Evolutionary conservation across 2,888 invertebrate species (phyloP), one percentile per base, ranked within the genome.

Genomic region (Tetragonisca angustula): DNA sequence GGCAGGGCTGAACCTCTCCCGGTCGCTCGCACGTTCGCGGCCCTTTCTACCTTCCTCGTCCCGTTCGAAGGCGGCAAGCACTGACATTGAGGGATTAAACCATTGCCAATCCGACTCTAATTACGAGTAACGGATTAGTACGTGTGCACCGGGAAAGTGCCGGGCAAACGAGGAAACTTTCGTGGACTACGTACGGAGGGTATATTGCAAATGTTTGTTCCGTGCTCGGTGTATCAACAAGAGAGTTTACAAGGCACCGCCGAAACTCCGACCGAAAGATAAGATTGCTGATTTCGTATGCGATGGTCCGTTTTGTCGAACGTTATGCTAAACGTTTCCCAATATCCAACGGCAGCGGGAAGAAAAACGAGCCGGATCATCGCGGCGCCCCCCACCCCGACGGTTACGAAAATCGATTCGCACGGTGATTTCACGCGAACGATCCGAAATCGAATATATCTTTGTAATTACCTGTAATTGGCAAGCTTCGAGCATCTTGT

Each of bases 21-120:
- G 36, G 62, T 77, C 43, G 36, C n/a, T n/a, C n/a, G 36, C 36
- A n/a, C 64, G 32, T 62, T 32, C 62, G 32, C 32, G 19, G 36
- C 5, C 68, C 78, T 32, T 52, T 6, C 62, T 19, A 73, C 32
- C 52, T 68, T 54, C 67, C 75, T 71, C 56, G 75, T 81, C 54
- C 75, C 75, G 71, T 68, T 74, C 81, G 68, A 77, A 81, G 56
- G 64, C 83, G 72, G 81, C 82, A 59, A 79, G 79, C 88, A 89
- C 86, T 89, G 93, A 94, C 93, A 92, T 93, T 93, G 94, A 94
- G 90, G 93, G 92, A 94, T 94, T 94, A 92, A 94, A 93, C 93
- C 93, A 93, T 93, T 94, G 93, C 92, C 93, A 93, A 94, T 94
- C 93, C 93, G 91, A 92, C 92, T 93, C 93, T 93, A 94, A 94